Percentiles rank a stretch among this genome's conserved stretches.
Evolutionary conservation across 2,797 vertebrate genomes (phyloP).

Genomic region (Naso thynnoides): DNA sequence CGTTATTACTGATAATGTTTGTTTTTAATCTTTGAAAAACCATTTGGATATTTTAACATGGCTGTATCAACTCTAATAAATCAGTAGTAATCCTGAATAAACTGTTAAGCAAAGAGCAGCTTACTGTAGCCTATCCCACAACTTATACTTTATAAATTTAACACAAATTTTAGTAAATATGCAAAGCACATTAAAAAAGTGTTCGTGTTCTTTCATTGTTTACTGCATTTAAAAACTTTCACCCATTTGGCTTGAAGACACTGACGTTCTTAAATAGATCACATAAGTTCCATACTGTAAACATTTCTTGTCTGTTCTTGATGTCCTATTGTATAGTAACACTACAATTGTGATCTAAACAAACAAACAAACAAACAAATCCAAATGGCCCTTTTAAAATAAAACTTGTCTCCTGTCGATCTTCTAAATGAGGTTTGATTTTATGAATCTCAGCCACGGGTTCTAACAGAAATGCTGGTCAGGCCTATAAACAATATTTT

Average conservation of each 20-base stretch:
- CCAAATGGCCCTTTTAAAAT: not conserved
- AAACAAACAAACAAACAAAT: too few species aligned
- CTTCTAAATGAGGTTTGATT: not conserved
- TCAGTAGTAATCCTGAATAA: not conserved
- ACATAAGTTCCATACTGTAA: not conserved
- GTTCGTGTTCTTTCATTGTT: not conserved
- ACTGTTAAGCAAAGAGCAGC: not conserved
- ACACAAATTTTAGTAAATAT: not conserved
- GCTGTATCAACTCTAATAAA: not conserved
- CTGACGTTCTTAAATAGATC: not conserved
- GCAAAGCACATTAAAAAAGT: not conserved
- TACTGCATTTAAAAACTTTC: not conserved
- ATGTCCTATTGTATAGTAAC: not conserved
- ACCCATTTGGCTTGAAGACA: not conserved
- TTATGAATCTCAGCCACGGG: not conserved
- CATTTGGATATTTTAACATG: not conserved
- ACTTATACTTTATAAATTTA: not conserved
- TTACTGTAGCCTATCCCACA: not conserved
- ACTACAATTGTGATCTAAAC: too few species aligned
- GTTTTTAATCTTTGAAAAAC: too few species aligned
- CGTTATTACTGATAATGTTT: too few species aligned
- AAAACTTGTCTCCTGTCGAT: not conserved
- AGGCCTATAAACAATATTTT: not conserved
- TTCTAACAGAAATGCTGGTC: not conserved
- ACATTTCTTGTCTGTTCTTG: not conserved